These are phyloP conservation scores for Dicyrtoma fusca DNA, from an alignment of 2,888 invertebrate species.

Conservation along the genomic window DNA sequence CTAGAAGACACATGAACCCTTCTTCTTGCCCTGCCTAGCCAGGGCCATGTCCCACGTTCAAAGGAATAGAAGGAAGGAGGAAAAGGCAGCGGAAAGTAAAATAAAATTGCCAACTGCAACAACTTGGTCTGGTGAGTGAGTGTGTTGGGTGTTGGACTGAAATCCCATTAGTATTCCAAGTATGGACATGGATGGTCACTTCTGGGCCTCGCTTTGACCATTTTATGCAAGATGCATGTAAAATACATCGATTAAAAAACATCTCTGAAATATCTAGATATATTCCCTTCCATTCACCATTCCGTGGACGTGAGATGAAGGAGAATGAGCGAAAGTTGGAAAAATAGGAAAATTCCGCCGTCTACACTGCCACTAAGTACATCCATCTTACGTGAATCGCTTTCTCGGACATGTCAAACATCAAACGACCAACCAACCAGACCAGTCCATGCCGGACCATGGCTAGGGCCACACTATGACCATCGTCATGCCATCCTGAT, in stretches of 20 bases:
- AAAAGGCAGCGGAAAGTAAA: too few species aligned
- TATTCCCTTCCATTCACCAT: constrained; percentile 47
- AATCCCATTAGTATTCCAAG: constrained; percentile 56
- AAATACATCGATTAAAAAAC: constrained; percentile 58
- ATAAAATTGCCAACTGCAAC: too few species aligned
- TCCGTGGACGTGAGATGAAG: constrained; percentile 52
- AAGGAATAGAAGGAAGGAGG: background rate
- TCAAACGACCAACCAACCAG: constrained; percentile 33
- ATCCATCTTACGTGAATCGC: constrained; percentile 45
- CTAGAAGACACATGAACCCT: too few species aligned
- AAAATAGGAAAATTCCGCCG: too few species aligned
- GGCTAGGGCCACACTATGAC: background rate
- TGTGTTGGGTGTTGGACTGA: background rate
- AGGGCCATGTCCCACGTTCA: background rate
- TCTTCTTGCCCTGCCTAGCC: too few species aligned
- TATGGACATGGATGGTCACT: constrained; percentile 55
- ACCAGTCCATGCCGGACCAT: background rate
- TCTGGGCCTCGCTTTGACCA: constrained; percentile 55
- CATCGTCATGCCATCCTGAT: too few species aligned
- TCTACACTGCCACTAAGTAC: constrained; percentile 14
- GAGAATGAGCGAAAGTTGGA: constrained; percentile 1
- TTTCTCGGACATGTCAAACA: constrained; percentile 40
- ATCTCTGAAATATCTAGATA: constrained; percentile 47
- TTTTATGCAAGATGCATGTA: constrained; percentile 58
- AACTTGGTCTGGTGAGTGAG: too few species aligned